Evolutionary conservation across 2,113 vertebrate species (phyloP), one percentile per base, ranked within the genome.

Genomic region (Dermatemys mawii): DNA sequence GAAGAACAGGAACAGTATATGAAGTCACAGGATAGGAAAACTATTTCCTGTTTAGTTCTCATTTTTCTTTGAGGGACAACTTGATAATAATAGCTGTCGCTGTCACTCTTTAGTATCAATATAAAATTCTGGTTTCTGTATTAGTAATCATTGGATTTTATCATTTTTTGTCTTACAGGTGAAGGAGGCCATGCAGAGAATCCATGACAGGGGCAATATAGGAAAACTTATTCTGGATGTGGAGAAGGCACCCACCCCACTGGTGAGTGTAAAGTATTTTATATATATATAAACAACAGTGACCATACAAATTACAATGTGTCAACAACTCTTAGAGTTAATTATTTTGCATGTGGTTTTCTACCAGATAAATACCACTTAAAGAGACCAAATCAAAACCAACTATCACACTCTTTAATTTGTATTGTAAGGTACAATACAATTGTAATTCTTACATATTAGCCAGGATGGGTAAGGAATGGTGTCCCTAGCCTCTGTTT

Each of bases 151-250:
- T 54, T 75, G 54, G 32, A 86, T 80, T 46, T 57, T 41, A 55
- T 1, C 67, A 63, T 1, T 2, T 55, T 91, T 85, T 93, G 9
- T 94, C 76, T 96, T 92, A 41, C 97, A 99, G 99, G 99, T 99
- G 70, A 99, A 99, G 96, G 99, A 99, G 88, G 99, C 99, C 87
- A 99, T 99, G 99, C 99, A 99, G 98, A 99, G 99, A 98, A 99
- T 99, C 97, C 99, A 99, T 9, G 99, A 99, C 98, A 98, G 99
- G 98, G 99, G 99, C 50, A 99, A 99, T 97, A 99, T 99, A 84
- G 99, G 99, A 93, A 99, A 99, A 95, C 98, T 99, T 87, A 99
- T 99, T 96, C 97, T 99, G 98, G 99, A 99, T 96, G 98, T 99
- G 21, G 99, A 99, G 95, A 99, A 99, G 95, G 98, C 99, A 55